Percentiles rank a stretch among this genome's conserved stretches.
phyloP scores from a whole-genome alignment of 2,888 invertebrate genomes.

The Erannis defoliaria region DNA sequence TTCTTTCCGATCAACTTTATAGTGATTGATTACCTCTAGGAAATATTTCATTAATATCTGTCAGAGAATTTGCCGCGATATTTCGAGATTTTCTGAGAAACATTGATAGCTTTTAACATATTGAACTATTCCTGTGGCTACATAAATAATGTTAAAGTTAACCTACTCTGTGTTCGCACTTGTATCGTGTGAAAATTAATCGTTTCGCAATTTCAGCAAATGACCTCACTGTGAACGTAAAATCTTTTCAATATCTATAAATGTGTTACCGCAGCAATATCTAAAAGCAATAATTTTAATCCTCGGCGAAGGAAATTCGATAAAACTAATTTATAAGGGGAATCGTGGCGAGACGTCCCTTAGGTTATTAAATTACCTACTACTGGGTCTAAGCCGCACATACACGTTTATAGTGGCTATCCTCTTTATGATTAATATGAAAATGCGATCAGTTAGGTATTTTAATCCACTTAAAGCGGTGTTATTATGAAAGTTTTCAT shows the following conservation, averaged over 20 bases:
- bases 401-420: constrained; percentile 60
- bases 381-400: constrained; percentile 40
- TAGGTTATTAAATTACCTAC: constrained; percentile 72
- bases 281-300: constrained; percentile 68
- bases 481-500: constrained; percentile 77
- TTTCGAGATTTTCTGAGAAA: constrained; percentile 44
- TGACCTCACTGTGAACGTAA: constrained; percentile 13
- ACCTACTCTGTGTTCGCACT: background rate
- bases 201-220: constrained; percentile 19
- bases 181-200: constrained; percentile 2
- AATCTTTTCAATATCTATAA: constrained; percentile 40
- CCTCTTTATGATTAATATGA: constrained; percentile 74
- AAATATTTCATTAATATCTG: constrained; percentile 82
- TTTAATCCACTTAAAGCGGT: constrained; percentile 77
- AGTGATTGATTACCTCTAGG: constrained; percentile 78
- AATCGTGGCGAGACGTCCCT: constrained; percentile 67
- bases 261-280: constrained; percentile 52
- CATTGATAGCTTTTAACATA: constrained; percentile 41
- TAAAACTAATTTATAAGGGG: constrained; percentile 75
- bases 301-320: constrained; percentile 64
- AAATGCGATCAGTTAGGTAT: constrained; percentile 68
- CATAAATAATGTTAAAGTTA: background rate
- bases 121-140: constrained; percentile 15
- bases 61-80: constrained; percentile 75
- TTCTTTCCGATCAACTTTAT: constrained; percentile 59